Percentiles rank a stretch among this genome's conserved stretches.
These are phyloP conservation scores for Nycticorax nycticorax DNA, from an alignment of 2,113 vertebrate species.

Conservation along the genomic window DNA sequence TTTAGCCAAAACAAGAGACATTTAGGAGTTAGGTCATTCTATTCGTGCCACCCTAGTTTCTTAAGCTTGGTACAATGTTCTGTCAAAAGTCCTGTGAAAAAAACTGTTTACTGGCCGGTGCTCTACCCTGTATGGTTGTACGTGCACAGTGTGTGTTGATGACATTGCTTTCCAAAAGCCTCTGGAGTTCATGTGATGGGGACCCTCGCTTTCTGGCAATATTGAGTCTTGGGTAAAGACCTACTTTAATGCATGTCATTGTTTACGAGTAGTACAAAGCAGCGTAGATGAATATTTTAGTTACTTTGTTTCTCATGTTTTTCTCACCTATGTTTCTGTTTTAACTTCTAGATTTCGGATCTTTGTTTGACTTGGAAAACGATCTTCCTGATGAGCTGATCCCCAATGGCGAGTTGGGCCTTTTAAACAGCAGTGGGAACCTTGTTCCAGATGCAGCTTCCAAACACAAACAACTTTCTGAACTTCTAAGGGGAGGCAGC, in stretches of 20 bases:
- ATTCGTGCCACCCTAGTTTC: neutral
- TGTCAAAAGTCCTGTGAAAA: neutral
- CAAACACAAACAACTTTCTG: slow-evolving; percentile 96
- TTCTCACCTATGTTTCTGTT: slow-evolving; percentile 68
- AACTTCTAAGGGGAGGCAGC: slow-evolving; percentile 90
- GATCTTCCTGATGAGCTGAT: slow-evolving; percentile 98
- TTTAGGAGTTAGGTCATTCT: neutral
- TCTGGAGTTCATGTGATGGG: fast-evolving
- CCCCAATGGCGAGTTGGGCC: slow-evolving; percentile 89
- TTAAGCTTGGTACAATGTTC: neutral
- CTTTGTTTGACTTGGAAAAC: slow-evolving; percentile 95
- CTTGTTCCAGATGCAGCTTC: slow-evolving; percentile 91
- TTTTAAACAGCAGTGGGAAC: slow-evolving; percentile 85
- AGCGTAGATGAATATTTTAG: neutral
- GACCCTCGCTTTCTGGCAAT: fast-evolving
- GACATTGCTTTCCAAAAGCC: neutral
- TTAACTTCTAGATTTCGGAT: slow-evolving; percentile 89
- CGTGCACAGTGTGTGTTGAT: neutral
- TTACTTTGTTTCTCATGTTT: neutral
- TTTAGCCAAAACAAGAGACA: neutral
- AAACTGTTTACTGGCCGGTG: neutral
- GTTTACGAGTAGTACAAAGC: neutral
- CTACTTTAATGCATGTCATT: neutral
- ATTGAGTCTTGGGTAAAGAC: neutral
- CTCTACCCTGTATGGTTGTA: fast-evolving